Percentiles rank a stretch among this genome's conserved stretches.
These are phyloP conservation scores for Rhinophrynus dorsalis DNA, from an alignment of 2,797 vertebrate species.

Conservation along the genomic window DNA sequence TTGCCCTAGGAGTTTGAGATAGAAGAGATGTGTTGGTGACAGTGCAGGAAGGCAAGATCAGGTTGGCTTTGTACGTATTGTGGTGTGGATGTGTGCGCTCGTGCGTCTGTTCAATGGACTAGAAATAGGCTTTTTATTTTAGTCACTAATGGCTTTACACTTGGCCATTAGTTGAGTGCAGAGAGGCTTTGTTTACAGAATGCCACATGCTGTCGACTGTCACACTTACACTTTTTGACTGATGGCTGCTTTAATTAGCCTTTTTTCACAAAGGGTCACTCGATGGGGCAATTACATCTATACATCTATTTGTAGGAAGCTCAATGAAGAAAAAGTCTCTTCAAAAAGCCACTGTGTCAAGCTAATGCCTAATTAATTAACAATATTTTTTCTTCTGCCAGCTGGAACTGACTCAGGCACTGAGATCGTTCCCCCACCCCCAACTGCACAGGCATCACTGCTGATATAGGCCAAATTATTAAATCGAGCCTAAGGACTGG, in stretches of 20 bases:
- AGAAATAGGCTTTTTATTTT: conserved; percentile 17
- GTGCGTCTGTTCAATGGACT: neutral
- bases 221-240: conserved; percentile 69
- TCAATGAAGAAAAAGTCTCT: conserved; percentile 59
- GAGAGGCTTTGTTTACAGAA: conserved; percentile 54
- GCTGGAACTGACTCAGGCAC: conserved; percentile 69
- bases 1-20: no score
- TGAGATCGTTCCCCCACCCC: conserved; percentile 45
- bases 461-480: neutral
- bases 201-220: conserved; percentile 45
- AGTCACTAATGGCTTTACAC: conserved; percentile 37
- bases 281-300: conserved; percentile 70
- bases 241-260: conserved; percentile 78
- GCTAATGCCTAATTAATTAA: conserved; percentile 79
- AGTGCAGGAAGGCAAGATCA: neutral
- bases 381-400: conserved; percentile 71
- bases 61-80: no score
- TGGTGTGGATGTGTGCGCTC: neutral
- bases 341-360: conserved; percentile 61
- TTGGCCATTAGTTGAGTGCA: neutral
- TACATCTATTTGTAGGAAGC: conserved; percentile 69
- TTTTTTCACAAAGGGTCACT: conserved; percentile 71
- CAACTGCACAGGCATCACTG: conserved; percentile 45
- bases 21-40: no score
- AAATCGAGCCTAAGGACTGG: no score